Evolutionary conservation across 2,113 vertebrate species (phyloP).

Genomic region (Serinus canaria): DNA sequence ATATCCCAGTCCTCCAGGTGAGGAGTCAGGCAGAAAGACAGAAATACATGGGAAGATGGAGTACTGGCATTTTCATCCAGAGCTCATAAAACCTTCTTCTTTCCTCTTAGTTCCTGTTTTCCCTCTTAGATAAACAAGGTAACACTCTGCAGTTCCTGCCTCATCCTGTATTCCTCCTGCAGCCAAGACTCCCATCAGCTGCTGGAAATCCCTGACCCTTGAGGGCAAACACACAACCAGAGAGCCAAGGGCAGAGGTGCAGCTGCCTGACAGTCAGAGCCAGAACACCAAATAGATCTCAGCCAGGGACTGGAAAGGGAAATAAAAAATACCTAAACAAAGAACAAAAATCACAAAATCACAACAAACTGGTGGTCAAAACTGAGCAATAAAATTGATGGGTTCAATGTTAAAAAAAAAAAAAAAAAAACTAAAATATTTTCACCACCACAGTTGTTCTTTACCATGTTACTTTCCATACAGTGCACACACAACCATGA

Average conservation of each 20-base stretch:
- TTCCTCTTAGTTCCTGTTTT: neutral
- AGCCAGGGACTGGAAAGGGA: neutral
- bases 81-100: neutral
- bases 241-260: neutral
- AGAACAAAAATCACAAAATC: neutral
- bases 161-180: neutral
- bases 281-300: neutral
- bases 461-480: neutral
- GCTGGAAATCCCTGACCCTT: neutral
- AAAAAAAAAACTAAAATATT: neutral
- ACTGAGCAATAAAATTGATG: neutral
- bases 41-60: neutral
- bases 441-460: fast-evolving
- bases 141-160: neutral
- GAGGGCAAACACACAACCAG: neutral
- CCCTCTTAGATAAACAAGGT: neutral
- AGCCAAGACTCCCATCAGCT: neutral
- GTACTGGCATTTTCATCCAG: neutral
- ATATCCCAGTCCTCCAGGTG: neutral
- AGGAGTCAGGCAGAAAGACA: neutral
- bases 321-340: neutral
- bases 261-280: neutral
- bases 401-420: neutral
- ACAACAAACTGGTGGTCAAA: neutral
- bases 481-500: neutral